phyloP scores from a whole-genome alignment of 2,888 invertebrate genomes.

The Amorpha juglandis region DNA sequence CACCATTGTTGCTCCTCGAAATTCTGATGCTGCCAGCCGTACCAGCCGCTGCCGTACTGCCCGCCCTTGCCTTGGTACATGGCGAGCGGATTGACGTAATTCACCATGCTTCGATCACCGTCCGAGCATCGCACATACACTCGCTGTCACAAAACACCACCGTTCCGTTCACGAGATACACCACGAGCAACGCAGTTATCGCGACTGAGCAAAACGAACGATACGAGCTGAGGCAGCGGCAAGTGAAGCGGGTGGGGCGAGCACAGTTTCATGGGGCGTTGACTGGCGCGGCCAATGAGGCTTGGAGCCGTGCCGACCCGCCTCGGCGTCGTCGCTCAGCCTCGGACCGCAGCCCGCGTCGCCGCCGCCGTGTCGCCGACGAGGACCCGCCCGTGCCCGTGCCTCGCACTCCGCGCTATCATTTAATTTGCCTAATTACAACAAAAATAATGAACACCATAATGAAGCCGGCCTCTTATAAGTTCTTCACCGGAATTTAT shows the following conservation, averaged over 20 bases:
- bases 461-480: slow-evolving; percentile 56
- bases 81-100: slow-evolving; percentile 88
- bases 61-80: slow-evolving; percentile 87
- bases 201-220: slow-evolving; percentile 62
- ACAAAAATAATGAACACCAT: slow-evolving; percentile 73
- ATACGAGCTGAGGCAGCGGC: slow-evolving; percentile 43
- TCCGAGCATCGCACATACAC: slow-evolving; percentile 80
- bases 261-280: slow-evolving; percentile 52
- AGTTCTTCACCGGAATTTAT: slow-evolving; percentile 25
- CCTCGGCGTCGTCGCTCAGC: slow-evolving; percentile 33
- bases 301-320: slow-evolving; percentile 35
- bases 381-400: slow-evolving; percentile 23
- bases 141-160: slow-evolving; percentile 76
- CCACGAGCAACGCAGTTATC: slow-evolving; percentile 61
- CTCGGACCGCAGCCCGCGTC: slow-evolving; percentile 22
- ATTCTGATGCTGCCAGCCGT: slow-evolving; percentile 80
- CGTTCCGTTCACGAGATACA: slow-evolving; percentile 53
- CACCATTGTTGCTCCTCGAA: slow-evolving; percentile 85
- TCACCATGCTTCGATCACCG: slow-evolving; percentile 87
- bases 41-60: slow-evolving; percentile 79
- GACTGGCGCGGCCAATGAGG: slow-evolving; percentile 58
- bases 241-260: slow-evolving; percentile 50
- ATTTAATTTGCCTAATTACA: slow-evolving; percentile 79
- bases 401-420: slow-evolving; percentile 47
- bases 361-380: slow-evolving; percentile 30